These are phyloP conservation scores for Amphiprion ocellaris DNA, from an alignment of 2,113 vertebrate species.

Conservation along the genomic window DNA sequence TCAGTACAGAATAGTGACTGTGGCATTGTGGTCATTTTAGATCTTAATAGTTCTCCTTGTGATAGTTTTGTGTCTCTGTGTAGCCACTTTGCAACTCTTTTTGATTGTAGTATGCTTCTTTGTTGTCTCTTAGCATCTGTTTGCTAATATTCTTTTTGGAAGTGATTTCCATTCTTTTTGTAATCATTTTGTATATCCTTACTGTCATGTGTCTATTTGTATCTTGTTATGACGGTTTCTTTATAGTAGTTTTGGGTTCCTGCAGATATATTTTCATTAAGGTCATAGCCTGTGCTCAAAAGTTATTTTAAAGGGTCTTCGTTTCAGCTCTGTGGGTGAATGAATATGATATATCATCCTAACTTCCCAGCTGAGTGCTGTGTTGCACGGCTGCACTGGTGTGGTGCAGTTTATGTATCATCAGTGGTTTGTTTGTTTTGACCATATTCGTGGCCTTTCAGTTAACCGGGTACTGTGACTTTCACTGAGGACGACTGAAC, in stretches of 20 bases:
- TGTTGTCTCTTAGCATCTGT: too few relatives aligned
- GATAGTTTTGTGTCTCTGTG: too few relatives aligned
- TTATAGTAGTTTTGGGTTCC: neutral
- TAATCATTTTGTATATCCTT: neutral
- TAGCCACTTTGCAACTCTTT: too few relatives aligned
- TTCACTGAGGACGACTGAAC: constrained; percentile 22
- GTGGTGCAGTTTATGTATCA: constrained; percentile 43
- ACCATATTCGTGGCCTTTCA: constrained; percentile 57
- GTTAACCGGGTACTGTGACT: constrained; percentile 53
- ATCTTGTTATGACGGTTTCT: neutral
- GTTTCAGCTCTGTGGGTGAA: constrained; percentile 1
- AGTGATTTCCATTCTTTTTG: too few relatives aligned
- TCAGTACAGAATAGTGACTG: too few relatives aligned
- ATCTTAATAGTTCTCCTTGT: neutral
- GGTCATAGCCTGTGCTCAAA: too few relatives aligned
- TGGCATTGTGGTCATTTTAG: neutral
- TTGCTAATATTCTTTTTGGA: too few relatives aligned
- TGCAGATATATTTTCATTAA: too few relatives aligned
- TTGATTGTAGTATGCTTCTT: too few relatives aligned
- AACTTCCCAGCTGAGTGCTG: neutral
- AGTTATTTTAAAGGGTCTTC: too few relatives aligned
- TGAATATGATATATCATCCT: neutral
- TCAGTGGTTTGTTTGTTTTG: constrained; percentile 58
- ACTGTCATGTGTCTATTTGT: too few relatives aligned
- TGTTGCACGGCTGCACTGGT: constrained; percentile 9